A percentile compares a stretch with the other conserved stretches of the same genome.
Evolutionary conservation across 2,888 invertebrate species (phyloP).

Genomic region (Napeogenes sylphis): DNA sequence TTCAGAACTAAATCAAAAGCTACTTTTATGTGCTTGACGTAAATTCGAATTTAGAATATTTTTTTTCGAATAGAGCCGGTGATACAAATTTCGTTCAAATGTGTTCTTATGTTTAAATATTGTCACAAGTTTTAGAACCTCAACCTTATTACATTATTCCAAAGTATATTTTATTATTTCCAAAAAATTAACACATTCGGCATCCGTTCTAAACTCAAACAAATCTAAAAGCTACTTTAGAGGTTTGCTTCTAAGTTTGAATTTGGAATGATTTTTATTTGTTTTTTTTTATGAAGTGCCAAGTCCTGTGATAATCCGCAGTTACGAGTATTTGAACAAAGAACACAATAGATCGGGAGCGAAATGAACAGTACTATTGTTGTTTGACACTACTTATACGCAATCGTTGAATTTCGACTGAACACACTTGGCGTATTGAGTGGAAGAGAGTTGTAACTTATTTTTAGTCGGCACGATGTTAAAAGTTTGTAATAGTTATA

Average conservation of each 20-base stretch:
- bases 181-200: background rate
- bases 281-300: slow-evolving; percentile 36
- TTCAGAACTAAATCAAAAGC: too few species aligned
- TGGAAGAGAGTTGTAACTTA: slow-evolving; percentile 35
- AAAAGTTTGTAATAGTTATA: background rate
- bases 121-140: too few species aligned
- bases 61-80: too few species aligned
- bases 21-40: too few species aligned
- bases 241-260: slow-evolving; percentile 18
- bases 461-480: background rate
- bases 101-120: too few species aligned
- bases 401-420: slow-evolving; percentile 43
- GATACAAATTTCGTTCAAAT: too few species aligned
- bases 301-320: slow-evolving; percentile 63
- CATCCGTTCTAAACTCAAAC: slow-evolving; percentile 14
- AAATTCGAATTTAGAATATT: too few species aligned
- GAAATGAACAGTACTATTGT: slow-evolving; percentile 55
- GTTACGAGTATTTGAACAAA: slow-evolving; percentile 57
- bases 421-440: slow-evolving; percentile 38
- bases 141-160: too few species aligned
- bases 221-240: slow-evolving; percentile 10
- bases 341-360: slow-evolving; percentile 40
- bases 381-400: slow-evolving; percentile 43
- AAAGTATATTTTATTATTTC: background rate
- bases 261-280: slow-evolving; percentile 15